Conservation (phyloP, 2,797 vertebrate genomes). For the Pseudomugil gertrudae region DNA sequence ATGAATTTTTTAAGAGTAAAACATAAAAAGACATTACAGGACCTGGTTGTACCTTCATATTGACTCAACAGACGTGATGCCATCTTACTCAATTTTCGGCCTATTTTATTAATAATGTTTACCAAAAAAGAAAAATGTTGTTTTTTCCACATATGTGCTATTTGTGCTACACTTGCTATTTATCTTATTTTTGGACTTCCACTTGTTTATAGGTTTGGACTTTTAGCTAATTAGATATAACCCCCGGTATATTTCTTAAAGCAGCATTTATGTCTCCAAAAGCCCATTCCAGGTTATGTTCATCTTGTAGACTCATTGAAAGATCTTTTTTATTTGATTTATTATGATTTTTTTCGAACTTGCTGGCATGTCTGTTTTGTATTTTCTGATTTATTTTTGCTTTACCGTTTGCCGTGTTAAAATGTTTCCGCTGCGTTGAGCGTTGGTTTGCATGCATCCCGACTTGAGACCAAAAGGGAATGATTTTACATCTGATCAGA, state of each 20-base stretch:
- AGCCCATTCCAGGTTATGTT: conserved; percentile 44
- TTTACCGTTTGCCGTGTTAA: background rate
- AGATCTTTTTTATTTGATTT: background rate
- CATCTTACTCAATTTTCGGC: background rate
- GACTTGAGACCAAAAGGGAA: conserved; percentile 11
- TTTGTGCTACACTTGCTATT: conserved; percentile 4
- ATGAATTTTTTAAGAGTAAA: background rate
- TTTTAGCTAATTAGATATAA: conserved; percentile 23
- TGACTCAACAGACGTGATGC: background rate
- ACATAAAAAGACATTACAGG: background rate
- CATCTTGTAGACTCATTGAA: conserved; percentile 53
- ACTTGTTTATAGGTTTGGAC: conserved; percentile 19
- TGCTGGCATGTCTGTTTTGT: conserved; percentile 1
- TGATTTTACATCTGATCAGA: conserved; percentile 4
- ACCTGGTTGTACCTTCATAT: background rate
- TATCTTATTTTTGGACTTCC: too few species aligned
- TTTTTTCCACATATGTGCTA: background rate
- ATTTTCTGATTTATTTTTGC: conserved; percentile 8
- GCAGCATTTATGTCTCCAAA: conserved; percentile 37
- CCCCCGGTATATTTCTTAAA: conserved; percentile 42
- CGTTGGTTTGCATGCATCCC: background rate
- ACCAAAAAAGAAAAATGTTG: background rate
- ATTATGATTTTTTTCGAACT: background rate
- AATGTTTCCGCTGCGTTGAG: background rate
- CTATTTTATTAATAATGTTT: background rate